phyloP scores from a whole-genome alignment of 2,888 invertebrate genomes.

The Leptinotarsa juncta region DNA sequence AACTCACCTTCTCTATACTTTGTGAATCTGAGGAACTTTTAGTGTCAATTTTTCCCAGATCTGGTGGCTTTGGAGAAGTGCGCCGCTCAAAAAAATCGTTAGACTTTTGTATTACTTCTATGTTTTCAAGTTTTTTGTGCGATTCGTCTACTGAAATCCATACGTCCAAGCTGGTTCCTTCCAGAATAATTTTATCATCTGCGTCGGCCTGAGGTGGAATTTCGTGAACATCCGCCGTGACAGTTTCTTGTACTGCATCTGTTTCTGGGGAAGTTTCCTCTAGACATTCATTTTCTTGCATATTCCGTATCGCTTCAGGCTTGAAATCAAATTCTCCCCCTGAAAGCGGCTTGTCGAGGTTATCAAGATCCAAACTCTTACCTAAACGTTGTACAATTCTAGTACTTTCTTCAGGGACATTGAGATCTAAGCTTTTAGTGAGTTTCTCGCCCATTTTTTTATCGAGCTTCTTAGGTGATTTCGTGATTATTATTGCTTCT shows the following conservation, averaged over 20 bases:
- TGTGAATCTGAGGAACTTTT: slow-evolving; percentile 65
- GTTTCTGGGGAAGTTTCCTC: slow-evolving; percentile 60
- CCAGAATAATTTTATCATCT: slow-evolving; percentile 60
- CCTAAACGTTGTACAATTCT: slow-evolving; percentile 63
- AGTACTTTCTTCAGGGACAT: slow-evolving; percentile 64
- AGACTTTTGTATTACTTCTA: slow-evolving; percentile 62
- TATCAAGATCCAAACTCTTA: slow-evolving; percentile 64
- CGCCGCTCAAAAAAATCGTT: slow-evolving; percentile 65
- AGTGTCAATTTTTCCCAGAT: slow-evolving; percentile 60
- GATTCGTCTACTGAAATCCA: slow-evolving; percentile 65
- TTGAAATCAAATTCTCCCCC: slow-evolving; percentile 62
- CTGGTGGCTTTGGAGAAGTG: slow-evolving; percentile 61
- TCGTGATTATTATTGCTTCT: slow-evolving; percentile 81
- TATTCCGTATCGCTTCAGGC: slow-evolving; percentile 53
- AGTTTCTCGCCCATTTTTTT: slow-evolving; percentile 65
- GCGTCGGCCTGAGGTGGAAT: slow-evolving; percentile 48
- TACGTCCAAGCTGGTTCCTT: slow-evolving; percentile 66
- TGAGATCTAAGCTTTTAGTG: slow-evolving; percentile 76
- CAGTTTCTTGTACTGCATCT: slow-evolving; percentile 52
- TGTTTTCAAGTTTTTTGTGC: slow-evolving; percentile 59
- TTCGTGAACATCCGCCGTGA: slow-evolving; percentile 53
- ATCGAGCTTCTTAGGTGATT: slow-evolving; percentile 79
- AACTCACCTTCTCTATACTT: slow-evolving; percentile 61
- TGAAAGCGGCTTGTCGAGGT: slow-evolving; percentile 52
- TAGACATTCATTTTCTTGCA: slow-evolving; percentile 48